Percentiles rank a stretch among this genome's conserved stretches.
phyloP scores from a whole-genome alignment of 2,888 invertebrate genomes.

The Maniola hyperantus region DNA sequence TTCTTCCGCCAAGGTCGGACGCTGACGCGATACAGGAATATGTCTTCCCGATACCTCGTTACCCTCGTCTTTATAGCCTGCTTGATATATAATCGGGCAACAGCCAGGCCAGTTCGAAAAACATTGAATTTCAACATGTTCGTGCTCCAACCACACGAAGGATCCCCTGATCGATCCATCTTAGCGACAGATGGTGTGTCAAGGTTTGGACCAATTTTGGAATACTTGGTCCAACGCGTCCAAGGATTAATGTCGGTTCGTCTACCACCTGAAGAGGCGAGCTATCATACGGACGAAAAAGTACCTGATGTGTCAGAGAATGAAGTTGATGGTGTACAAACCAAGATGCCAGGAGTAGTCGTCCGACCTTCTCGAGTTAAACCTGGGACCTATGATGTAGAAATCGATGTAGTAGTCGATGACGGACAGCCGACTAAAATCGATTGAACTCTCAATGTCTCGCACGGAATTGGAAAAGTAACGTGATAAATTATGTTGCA shows the following conservation, averaged over 20 bases:
- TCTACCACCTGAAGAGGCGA: constrained; percentile 78
- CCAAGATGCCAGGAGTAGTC: constrained; percentile 68
- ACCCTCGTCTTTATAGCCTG: constrained; percentile 58
- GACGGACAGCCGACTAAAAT: constrained; percentile 66
- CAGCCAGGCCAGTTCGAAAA: constrained; percentile 63
- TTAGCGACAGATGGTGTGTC: constrained; percentile 71
- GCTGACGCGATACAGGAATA: constrained; percentile 48
- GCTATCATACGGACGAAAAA: constrained; percentile 48
- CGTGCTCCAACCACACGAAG: constrained; percentile 64
- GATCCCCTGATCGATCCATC: constrained; percentile 58
- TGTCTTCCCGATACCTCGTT: constrained; percentile 56
- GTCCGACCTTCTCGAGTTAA: constrained; percentile 66
- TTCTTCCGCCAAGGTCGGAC: constrained; percentile 61
- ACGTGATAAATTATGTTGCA: constrained; percentile 44
- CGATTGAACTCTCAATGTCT: constrained; percentile 30
- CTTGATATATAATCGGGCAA: constrained; percentile 48
- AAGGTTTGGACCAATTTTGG: constrained; percentile 86
- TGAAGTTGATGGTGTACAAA: constrained; percentile 74
- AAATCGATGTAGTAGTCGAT: constrained; percentile 71
- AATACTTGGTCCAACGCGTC: constrained; percentile 86
- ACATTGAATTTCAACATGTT: constrained; percentile 78
- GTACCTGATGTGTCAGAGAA: constrained; percentile 68
- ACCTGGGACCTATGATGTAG: constrained; percentile 71
- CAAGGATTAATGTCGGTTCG: constrained; percentile 88
- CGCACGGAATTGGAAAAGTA: constrained; percentile 10